phyloP scores from a whole-genome alignment of 1,140 invertebrate genomes.

The Apis florea region DNA sequence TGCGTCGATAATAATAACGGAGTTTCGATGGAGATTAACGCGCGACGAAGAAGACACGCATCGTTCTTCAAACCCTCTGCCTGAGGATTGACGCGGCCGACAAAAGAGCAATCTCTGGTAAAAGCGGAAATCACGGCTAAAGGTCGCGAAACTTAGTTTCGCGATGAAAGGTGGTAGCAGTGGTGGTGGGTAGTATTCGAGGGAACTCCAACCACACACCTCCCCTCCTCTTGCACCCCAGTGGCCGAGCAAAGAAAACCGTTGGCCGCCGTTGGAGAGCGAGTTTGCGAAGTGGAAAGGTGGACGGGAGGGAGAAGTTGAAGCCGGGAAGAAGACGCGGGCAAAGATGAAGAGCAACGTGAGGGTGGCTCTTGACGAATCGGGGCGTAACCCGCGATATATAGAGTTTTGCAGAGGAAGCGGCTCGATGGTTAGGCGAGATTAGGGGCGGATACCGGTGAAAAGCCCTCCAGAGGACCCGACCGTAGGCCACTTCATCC shows the following conservation, averaged over 20 bases:
- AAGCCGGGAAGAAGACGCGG: neutral
- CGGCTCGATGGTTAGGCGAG: slow-evolving; percentile 44
- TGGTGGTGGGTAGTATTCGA: no score
- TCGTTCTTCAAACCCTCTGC: no score
- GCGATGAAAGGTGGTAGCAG: neutral
- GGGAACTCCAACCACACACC: neutral
- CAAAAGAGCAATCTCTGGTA: neutral
- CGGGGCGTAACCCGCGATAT: slow-evolving; percentile 56
- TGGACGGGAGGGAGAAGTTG: neutral
- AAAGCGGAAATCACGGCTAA: neutral
- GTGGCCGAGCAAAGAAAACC: neutral
- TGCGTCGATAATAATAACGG: no score
- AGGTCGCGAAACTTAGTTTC: slow-evolving; percentile 13
- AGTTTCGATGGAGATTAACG: no score
- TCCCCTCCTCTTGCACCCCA: neutral
- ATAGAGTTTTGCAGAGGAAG: slow-evolving; percentile 37
- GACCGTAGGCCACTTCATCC: slow-evolving; percentile 71
- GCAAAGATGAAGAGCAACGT: neutral
- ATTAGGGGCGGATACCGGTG: slow-evolving; percentile 37
- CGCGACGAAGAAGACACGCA: neutral
- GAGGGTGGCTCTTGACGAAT: slow-evolving; percentile 54
- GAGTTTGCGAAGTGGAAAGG: slow-evolving; percentile 14
- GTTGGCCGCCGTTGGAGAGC: neutral
- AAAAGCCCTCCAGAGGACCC: slow-evolving; percentile 75
- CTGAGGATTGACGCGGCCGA: no score